Percentiles rank a stretch among this genome's conserved stretches.
Evolutionary conservation across 2,888 invertebrate genomes (phyloP).

Genomic region (Arctia plantaginis): DNA sequence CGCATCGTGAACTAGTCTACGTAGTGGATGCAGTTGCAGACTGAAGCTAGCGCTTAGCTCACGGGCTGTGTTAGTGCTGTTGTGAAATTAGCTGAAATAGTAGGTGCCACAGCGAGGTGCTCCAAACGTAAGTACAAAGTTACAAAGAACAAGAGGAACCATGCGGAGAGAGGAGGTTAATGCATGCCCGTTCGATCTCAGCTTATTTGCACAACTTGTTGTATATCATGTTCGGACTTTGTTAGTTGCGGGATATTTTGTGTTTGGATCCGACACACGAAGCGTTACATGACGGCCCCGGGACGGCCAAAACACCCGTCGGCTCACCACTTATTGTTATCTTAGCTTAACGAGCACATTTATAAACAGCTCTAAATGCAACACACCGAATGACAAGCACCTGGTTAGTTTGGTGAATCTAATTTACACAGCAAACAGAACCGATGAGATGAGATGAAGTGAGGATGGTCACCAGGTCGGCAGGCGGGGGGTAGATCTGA

Average conservation of each 20-base stretch:
- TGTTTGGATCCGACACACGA: constrained; percentile 53
- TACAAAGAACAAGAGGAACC: constrained; percentile 52
- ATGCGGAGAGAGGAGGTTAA: constrained; percentile 63
- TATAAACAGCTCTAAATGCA: constrained; percentile 66
- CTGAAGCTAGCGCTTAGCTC: constrained; percentile 69
- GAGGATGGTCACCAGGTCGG: constrained; percentile 48
- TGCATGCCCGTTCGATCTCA: constrained; percentile 83
- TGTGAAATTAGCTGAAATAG: constrained; percentile 83
- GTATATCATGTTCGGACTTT: constrained; percentile 46
- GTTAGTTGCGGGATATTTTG: constrained; percentile 54
- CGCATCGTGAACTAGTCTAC: constrained; percentile 60
- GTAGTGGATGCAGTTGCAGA: constrained; percentile 59
- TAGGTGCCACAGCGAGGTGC: constrained; percentile 62
- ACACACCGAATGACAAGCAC: constrained; percentile 69
- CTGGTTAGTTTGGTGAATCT: constrained; percentile 34
- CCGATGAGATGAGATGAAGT: constrained; percentile 58
- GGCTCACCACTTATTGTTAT: constrained; percentile 39
- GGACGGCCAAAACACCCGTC: constrained; percentile 62
- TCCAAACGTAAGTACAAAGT: constrained; percentile 41
- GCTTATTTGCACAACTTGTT: constrained; percentile 79
- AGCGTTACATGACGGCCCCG: constrained; percentile 25
- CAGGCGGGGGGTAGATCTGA: constrained; percentile 15
- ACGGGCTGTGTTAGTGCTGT: constrained; percentile 69
- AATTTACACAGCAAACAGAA: constrained; percentile 47
- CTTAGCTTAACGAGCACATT: constrained; percentile 62